Conservation (phyloP, 2,888 invertebrate genomes). For the Synergus laeviventris region DNA sequence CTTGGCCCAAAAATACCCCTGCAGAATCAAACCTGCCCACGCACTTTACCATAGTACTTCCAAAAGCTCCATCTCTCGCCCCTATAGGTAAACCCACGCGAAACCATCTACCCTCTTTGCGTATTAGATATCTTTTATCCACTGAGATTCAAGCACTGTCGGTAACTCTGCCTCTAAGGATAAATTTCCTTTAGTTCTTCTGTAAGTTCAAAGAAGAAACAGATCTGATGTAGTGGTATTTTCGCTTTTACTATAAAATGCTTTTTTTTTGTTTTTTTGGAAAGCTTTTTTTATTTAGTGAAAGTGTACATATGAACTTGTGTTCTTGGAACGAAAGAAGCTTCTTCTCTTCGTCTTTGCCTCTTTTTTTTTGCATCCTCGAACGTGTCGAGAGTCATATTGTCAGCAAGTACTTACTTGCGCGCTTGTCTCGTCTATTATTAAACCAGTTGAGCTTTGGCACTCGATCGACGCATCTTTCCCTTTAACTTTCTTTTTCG, state of each 20-base stretch:
- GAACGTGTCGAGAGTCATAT: slow-evolving; percentile 38
- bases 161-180: slow-evolving; percentile 36
- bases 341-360: not conserved
- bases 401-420: slow-evolving; percentile 43
- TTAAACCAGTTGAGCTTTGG: slow-evolving; percentile 42
- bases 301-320: not conserved
- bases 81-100: slow-evolving; percentile 21
- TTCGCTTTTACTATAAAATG: not conserved
- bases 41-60: slow-evolving; percentile 44
- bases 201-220: not conserved
- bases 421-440: slow-evolving; percentile 45
- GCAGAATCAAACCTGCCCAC: slow-evolving; percentile 47
- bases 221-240: not conserved
- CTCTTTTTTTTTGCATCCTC: slow-evolving; percentile 14
- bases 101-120: not conserved
- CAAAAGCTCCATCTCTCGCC: slow-evolving; percentile 61
- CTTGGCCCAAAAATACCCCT: slow-evolving; percentile 43
- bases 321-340: not conserved
- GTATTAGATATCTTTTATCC: slow-evolving; percentile 46
- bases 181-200: slow-evolving; percentile 4
- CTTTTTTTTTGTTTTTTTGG: not conserved
- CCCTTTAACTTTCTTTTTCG: not conserved
- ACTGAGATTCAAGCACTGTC: slow-evolving; percentile 43
- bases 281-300: not conserved
- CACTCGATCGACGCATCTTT: slow-evolving; percentile 39